Conservation (phyloP, 35 echinoderm and acorn worm genomes). For the Apostichopus japonicus region DNA sequence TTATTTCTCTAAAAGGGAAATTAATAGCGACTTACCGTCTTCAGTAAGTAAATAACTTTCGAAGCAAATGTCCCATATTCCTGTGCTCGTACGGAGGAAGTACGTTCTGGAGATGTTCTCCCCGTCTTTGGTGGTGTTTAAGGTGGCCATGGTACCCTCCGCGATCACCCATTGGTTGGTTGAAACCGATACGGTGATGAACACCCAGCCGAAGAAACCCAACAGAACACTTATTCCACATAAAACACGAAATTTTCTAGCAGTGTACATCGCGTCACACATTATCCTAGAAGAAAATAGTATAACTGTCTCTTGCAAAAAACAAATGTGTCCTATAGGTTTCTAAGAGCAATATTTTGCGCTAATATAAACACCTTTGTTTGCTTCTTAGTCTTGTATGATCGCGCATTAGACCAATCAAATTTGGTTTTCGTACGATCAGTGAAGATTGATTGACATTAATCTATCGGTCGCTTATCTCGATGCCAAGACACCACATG, state of each 20-base stretch:
- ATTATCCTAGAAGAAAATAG: neutral
- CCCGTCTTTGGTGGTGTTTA: neutral
- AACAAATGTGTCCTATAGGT: no score
- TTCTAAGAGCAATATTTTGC: no score
- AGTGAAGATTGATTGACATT: no score
- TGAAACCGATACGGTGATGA: neutral
- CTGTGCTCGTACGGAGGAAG: neutral
- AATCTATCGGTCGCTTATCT: no score
- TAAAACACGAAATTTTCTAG: constrained; percentile 1
- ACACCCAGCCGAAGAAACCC: constrained; percentile 8
- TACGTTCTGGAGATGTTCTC: neutral
- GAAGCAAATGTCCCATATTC: constrained; percentile 40
- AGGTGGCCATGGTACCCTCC: neutral
- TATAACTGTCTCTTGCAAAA: no score
- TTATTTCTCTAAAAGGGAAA: neutral
- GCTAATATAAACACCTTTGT: no score
- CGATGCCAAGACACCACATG: no score
- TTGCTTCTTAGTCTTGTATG: no score
- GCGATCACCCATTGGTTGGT: constrained; percentile 31
- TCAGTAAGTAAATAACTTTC: neutral
- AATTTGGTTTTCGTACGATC: no score
- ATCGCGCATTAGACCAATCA: no score
- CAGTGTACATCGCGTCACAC: constrained; percentile 9
- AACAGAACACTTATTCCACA: constrained; percentile 37
- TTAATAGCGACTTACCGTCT: neutral